These are phyloP conservation scores for Automeris io DNA, from an alignment of 2,888 invertebrate genomes.

Conservation along the genomic window DNA sequence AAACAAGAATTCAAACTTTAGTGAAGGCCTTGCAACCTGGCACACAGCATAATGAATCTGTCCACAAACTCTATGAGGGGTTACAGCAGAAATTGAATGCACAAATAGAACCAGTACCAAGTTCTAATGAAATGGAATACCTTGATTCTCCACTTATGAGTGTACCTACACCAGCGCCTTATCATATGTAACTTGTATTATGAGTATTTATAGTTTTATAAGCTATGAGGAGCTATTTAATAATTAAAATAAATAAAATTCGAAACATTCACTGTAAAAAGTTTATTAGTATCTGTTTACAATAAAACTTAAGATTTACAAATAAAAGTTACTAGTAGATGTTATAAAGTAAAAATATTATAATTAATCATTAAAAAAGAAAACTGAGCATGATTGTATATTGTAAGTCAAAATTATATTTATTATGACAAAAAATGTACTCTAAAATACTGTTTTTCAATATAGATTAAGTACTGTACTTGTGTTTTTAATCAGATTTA, in stretches of 20 bases:
- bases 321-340: too few relatives aligned
- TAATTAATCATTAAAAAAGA: conserved; percentile 10
- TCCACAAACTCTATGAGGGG: conserved; percentile 86
- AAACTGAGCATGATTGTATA: conserved; percentile 51
- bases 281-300: conserved; percentile 66
- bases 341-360: conserved; percentile 36
- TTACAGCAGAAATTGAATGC: conserved; percentile 87
- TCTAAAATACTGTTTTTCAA: too few relatives aligned
- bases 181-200: conserved; percentile 55
- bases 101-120: conserved; percentile 80
- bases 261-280: conserved; percentile 45
- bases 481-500: too few relatives aligned
- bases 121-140: conserved; percentile 83
- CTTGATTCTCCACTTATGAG: conserved; percentile 90
- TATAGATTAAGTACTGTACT: too few relatives aligned
- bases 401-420: conserved; percentile 18
- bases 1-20: conserved; percentile 85
- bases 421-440: too few relatives aligned
- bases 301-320: too few relatives aligned
- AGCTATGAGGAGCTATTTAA: not conserved
- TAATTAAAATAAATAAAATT: conserved; percentile 20
- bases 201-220: conserved; percentile 10
- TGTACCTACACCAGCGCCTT: conserved; percentile 89
- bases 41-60: conserved; percentile 89
- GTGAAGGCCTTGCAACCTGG: conserved; percentile 88